Base-by-base conservation (phyloP, 2,797 vertebrate species). In the Spea hammondii region DNA sequence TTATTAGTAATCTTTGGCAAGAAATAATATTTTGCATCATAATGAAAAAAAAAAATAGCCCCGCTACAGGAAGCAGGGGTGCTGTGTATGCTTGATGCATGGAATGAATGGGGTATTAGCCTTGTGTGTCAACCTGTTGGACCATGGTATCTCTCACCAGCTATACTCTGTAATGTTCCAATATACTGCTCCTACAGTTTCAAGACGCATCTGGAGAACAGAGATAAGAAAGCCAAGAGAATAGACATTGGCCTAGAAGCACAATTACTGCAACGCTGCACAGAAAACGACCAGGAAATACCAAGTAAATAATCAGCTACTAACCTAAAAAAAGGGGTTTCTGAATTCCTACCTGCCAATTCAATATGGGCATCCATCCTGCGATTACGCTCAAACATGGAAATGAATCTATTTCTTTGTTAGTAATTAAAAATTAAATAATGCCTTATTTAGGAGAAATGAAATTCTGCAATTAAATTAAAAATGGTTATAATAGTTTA, bases 221-320 rank as follows among this genome's bases (percentile, higher is more conserved):
- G 79, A 82, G 79, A 82, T 82, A 82, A 82, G 79, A 32, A 50
- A 49, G 70, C 54, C 79, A 68, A 70, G 68, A 82, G 79, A 82
- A 82, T 73, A 82, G 65, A 54, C 75, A 66, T 62, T 70, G 73
- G 70, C 62, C 75, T 77, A 67, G 71, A 62, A 73, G 62, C 65
- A 65, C 69, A 82, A 77, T 73, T 65, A 46, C 65, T 11, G 64
- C 75, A 64, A 48, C 55, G 75, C 74, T 32, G 79, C 71, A 65
- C n/a, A n/a, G 70, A 64, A 12, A 62, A 32, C 9, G 14, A 17
- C n/a, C 59, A 32, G 32, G 74, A 50, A 67, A 72, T 17, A 73
- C 55, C 57, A 68, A 74, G 70, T 62, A 82, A 77, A 73, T 82
- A 72, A 62, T 74, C 75, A 77, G 54, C 65, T 14, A 59, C 70